Evolutionary conservation across 1,140 invertebrate genomes (phyloP).

Genomic region (Dufourea novaeangliae): DNA sequence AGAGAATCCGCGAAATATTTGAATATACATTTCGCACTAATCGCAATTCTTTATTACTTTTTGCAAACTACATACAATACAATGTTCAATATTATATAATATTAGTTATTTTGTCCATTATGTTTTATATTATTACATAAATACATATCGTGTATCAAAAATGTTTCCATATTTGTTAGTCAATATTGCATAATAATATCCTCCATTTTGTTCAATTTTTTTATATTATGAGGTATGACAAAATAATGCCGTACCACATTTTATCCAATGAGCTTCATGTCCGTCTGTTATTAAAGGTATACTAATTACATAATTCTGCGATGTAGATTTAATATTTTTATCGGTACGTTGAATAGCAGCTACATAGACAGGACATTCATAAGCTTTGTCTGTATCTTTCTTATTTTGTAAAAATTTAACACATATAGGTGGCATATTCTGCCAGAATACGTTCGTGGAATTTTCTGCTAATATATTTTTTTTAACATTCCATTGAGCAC

Average conservation of each 20-base stretch:
- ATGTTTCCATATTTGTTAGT: background rate
- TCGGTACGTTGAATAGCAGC: slow-evolving; percentile 88
- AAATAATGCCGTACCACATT: slow-evolving; percentile 90
- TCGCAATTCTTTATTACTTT: background rate
- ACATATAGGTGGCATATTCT: slow-evolving; percentile 89
- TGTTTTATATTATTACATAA: background rate
- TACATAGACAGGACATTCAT: slow-evolving; percentile 92
- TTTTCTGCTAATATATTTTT: slow-evolving; percentile 86
- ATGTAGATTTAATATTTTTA: slow-evolving; percentile 84
- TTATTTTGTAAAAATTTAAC: slow-evolving; percentile 83
- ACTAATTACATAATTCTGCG: slow-evolving; percentile 91
- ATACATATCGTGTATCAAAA: background rate
- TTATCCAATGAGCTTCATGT: slow-evolving; percentile 90
- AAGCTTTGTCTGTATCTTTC: slow-evolving; percentile 83
- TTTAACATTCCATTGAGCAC: slow-evolving; percentile 89
- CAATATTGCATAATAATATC: background rate
- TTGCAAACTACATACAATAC: background rate
- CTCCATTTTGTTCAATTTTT: background rate
- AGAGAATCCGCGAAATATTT: slow-evolving; percentile 58
- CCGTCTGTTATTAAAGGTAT: slow-evolving; percentile 87
- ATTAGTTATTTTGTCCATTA: background rate
- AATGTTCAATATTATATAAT: background rate
- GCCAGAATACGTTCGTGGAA: slow-evolving; percentile 88
- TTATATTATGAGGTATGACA: slow-evolving; percentile 86
- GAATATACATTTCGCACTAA: slow-evolving; percentile 5